Evolutionary conservation across 2,888 invertebrate genomes (phyloP), one percentile per base, ranked within the genome.

Genomic region (Drosophila meridionalis): DNA sequence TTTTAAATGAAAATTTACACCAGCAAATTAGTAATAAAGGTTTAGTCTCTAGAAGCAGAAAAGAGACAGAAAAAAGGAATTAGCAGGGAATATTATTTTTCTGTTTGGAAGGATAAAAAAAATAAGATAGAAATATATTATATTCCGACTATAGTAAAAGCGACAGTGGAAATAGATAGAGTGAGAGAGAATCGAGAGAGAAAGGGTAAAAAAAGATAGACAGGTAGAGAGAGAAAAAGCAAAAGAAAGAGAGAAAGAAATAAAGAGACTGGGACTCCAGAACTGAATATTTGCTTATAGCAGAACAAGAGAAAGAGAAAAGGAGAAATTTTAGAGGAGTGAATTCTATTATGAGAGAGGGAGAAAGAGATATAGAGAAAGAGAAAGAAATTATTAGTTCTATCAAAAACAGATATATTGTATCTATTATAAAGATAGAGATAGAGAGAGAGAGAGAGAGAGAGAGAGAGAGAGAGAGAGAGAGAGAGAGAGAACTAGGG

Each of bases 1-100:
- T 52, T 34, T 52, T 34, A 34, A 52, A 6, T n/a, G 20, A 20
- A 52, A 52, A 52, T 34, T 32, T 6, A 50, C n/a, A 50, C 9
- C 32, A 50, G 32, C 4, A 5, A 8, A 50, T 9, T 9, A 50
- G 32, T n/a, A 32, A 50, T 8, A 48, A 14, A 30, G n/a, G 7
- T n/a, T 4, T 8, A 14, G 50, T 50, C 9, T n/a, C 30, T 32
- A 8, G 4, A 32, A 14, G n/a, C n/a, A 5, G 2, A 8, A 48
- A 4, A 6, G 30, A n/a, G 20, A 47, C 6, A 30, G 12, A 47
- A 28, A 50, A 2, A 48, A 8, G n/a, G 1, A 52, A 2, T 20
- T 20, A 20, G 20, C 20, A 20, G 34, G 6, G 32, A 50, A 47
- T 47, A 26, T 28, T 26, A 28, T 20, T 12, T 12, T 12, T 9